Evolutionary conservation across 1,140 invertebrate genomes (phyloP), one percentile per base, ranked within the genome.

Genomic region (Augochlora pura): DNA sequence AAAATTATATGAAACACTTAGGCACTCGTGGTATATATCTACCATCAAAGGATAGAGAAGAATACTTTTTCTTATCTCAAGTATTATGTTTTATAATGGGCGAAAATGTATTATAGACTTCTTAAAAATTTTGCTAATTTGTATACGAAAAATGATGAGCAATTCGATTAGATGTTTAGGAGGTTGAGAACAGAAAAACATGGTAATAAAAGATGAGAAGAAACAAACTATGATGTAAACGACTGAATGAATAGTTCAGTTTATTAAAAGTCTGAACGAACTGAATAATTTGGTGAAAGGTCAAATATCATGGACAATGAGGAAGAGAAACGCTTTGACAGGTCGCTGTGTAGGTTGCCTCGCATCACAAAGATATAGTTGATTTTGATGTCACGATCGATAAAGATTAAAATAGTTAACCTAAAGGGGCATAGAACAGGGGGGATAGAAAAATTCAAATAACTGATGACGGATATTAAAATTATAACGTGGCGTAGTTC

Each of bases 301-400:
- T 80, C 72, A 70, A 83, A 62, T 66, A 39, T 39, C 62, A 63
- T 2, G 62, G 46, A 32, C 80, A n/a, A 64, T 14, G 52, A 64
- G 38, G 67, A 66, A 77, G 27, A 73, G 49, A 64, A 77, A 79
- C 62, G 49, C 70, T 84, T 86, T 82, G 87, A 88, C 87, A 87
- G 84, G 66, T 80, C 75, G 80, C 62, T 32, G 64, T 78, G 85
- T 88, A 82, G 87, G 85, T 78, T 82, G 79, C 73, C 60, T 73
- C 76, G 72, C 73, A 80, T 88, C 80, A 78, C 67, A 54, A 69
- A 82, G 64, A 77, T 73, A 59, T 49, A 72, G 39, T 68, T 27
- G n/a, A 68, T 76, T 72, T 79, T 49, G 21, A 67, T 62, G 52
- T 62, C 62, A 62, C 63, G 77, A 79, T 74, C 71, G 38, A 79